Conservation (phyloP, 2,113 vertebrate genomes). For the Lagenorhynchus albirostris region DNA sequence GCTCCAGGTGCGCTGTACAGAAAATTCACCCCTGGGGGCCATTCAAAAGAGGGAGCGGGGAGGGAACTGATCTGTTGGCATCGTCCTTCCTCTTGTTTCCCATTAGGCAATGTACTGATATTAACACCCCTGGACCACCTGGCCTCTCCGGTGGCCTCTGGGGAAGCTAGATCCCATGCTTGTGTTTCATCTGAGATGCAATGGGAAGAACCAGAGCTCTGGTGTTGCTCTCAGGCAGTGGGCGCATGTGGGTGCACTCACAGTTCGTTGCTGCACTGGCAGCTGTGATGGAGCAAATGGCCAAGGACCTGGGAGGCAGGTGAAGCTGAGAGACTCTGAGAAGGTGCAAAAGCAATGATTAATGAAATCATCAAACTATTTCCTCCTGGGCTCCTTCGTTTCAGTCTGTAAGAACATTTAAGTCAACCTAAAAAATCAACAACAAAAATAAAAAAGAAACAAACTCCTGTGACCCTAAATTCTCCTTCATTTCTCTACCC, state of each 20-base stretch:
- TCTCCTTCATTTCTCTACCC: not conserved
- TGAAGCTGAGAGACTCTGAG: not conserved
- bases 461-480: not conserved
- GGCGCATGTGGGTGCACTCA: not conserved
- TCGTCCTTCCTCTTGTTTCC: not conserved
- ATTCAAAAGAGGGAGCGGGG: not conserved
- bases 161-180: too few species aligned
- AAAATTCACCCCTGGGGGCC: not conserved
- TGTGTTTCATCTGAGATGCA: not conserved
- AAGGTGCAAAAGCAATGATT: not conserved
- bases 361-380: not conserved
- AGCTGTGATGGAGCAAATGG: not conserved
- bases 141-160: not conserved
- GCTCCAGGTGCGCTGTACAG: not conserved
- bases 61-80: not conserved
- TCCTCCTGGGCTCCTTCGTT: not conserved
- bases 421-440: not conserved
- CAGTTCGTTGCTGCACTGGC: not conserved
- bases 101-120: not conserved
- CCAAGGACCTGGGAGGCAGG: too few species aligned
- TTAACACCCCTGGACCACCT: not conserved
- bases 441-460: not conserved
- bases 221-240: not conserved
- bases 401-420: not conserved
- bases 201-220: not conserved